Conservation (phyloP, 2,888 invertebrate genomes). For the Drosophila histrio region DNA sequence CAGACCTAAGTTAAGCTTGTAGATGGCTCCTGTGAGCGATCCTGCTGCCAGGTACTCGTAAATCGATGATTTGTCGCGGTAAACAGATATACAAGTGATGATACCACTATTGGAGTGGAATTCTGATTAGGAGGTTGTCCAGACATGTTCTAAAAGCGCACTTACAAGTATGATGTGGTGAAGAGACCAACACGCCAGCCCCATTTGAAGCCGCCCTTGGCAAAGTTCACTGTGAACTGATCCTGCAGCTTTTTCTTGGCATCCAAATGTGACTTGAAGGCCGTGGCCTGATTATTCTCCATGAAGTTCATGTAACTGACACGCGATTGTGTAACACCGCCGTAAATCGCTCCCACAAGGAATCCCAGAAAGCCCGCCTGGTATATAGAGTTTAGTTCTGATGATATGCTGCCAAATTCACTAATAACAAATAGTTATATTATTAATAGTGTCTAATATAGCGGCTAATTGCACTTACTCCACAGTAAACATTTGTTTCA, state of each 20-base stretch:
- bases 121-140: neutral
- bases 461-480: conserved; percentile 82
- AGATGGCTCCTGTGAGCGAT: conserved; percentile 86
- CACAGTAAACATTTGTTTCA: conserved; percentile 81
- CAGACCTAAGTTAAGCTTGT: conserved; percentile 88
- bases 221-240: conserved; percentile 88
- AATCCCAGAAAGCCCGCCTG: conserved; percentile 87
- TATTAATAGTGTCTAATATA: neutral
- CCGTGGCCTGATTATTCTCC: conserved; percentile 90
- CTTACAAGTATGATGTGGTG: conserved; percentile 89
- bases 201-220: conserved; percentile 89
- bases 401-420: conserved; percentile 87
- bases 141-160: neutral
- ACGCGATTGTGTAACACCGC: conserved; percentile 87
- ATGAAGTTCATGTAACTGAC: conserved; percentile 88
- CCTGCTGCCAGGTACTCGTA: conserved; percentile 89
- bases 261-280: conserved; percentile 87
- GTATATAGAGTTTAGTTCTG: conserved; percentile 87
- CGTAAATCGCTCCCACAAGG: conserved; percentile 87
- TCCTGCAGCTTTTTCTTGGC: conserved; percentile 91
- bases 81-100: conserved; percentile 87
- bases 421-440: conserved; percentile 81
- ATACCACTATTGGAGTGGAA: conserved; percentile 85
- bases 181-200: conserved; percentile 89
- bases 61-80: conserved; percentile 88